Conservation (phyloP, 2,113 vertebrate species). For the Epinephelus fuscoguttatus region DNA sequence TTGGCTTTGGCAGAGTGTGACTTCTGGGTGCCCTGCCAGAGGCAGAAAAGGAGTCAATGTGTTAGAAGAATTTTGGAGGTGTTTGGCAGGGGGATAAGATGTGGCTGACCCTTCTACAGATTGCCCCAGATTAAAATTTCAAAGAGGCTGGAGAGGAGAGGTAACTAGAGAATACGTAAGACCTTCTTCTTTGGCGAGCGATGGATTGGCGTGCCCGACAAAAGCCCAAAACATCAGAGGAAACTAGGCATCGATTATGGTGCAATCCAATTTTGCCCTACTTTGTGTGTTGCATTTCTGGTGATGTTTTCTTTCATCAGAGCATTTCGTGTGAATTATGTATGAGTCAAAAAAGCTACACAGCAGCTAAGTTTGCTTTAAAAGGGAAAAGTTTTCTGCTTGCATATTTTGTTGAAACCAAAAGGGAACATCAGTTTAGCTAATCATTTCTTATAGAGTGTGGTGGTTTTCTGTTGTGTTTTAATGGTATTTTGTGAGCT, state of each 20-base stretch:
- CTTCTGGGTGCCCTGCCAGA: conserved; percentile 82
- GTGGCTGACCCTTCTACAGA: conserved; percentile 1
- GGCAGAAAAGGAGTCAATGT: conserved; percentile 19
- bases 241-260: not conserved
- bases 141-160: not conserved
- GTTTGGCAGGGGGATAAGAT: not conserved
- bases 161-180: not conserved
- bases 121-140: not conserved
- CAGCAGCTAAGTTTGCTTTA: conserved; percentile 3
- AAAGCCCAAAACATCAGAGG: not conserved
- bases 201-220: not conserved
- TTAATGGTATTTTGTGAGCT: conserved; percentile 1
- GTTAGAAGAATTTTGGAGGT: not conserved
- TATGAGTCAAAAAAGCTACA: conserved; percentile 15
- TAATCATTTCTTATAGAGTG: conserved; percentile 10
- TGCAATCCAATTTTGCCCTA: not conserved
- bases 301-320: not conserved
- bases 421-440: not conserved
- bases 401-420: not conserved
- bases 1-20: conserved; percentile 87
- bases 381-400: not conserved
- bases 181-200: not conserved
- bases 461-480: conserved; percentile 17
- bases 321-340: conserved; percentile 25
- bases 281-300: not conserved